Base-by-base conservation (phyloP, 2,888 invertebrate species). In the Tinea trinotella region DNA sequence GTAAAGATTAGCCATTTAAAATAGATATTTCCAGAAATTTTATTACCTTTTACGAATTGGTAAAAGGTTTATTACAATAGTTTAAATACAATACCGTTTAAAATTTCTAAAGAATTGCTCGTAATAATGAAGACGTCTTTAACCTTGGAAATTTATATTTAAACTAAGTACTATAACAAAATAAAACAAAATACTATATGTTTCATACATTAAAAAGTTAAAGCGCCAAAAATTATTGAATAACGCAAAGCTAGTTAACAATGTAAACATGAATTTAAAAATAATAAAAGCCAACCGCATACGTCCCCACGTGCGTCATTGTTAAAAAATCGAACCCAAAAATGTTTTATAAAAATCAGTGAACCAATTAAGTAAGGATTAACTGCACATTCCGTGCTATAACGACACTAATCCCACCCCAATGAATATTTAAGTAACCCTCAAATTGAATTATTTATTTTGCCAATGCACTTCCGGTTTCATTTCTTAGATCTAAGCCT, bases 351-450 rank as follows among this genome's bases (percentile, higher is more conserved):
- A 48, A 34, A 56, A 15, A 18, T 57, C 44, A 58, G 55, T 56
- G 54, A 58, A 64, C 63, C 57, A 59, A 65, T 67, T 63, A 67
- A 65, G 70, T 66, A 62, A 62, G 74, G 74, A 76, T 81, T 78
- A 77, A 59, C 63, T 61, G 63, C 67, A 74, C 71, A 70, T 71
- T 69, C 66, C 70, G 68, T 64, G 63, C 62, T 62, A 64, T 77
- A 77, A 78, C 75, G 75, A 72, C 66, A 64, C 64, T 78, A 78
- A 81, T 75, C 80, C 70, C 13, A 3, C 3, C 12, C 46, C 19
- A 2, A n/a, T 40, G 40, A 40, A 40, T 40, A 2, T 40, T 1
- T 13, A 40, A 12, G 10, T 35, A 3, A 35, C 35, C 35, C 35
- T 40, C n/a, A 15, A 40, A 40, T 40, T 40, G 13, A 3, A 40